Percentiles rank a stretch among this genome's conserved stretches.
These are phyloP conservation scores for Gambusia yucatana DNA, from an alignment of 2,797 vertebrate genomes.

Conservation along the genomic window DNA sequence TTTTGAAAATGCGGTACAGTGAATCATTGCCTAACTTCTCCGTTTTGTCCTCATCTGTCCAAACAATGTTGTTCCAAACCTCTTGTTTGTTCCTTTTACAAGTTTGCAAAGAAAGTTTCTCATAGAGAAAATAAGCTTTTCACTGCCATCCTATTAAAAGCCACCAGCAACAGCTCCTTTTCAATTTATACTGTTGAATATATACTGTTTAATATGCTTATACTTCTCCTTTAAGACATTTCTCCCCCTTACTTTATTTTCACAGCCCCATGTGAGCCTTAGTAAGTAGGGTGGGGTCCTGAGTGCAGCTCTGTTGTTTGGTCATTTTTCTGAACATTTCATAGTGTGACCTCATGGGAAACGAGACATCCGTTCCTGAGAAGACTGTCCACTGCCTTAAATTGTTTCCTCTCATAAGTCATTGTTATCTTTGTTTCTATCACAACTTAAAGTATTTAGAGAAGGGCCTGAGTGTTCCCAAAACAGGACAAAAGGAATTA, in stretches of 20 bases:
- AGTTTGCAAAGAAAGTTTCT: neutral
- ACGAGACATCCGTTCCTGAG: neutral
- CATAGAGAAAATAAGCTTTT: neutral
- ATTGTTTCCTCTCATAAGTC: neutral
- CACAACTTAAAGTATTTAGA: neutral
- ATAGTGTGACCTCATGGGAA: slow-evolving; percentile 2
- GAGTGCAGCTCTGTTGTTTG: neutral
- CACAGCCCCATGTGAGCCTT: neutral
- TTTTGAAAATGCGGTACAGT: neutral
- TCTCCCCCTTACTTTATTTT: neutral
- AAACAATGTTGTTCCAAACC: neutral
- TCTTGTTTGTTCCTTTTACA: neutral
- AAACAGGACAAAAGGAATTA: neutral
- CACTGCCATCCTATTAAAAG: neutral
- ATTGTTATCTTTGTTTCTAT: neutral
- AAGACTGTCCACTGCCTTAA: neutral
- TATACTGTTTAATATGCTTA: neutral
- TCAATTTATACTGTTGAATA: neutral
- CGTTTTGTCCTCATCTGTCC: neutral
- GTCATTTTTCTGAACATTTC: neutral
- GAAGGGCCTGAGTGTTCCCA: neutral
- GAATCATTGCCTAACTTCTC: neutral
- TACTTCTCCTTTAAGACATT: neutral
- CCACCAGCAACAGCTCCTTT: neutral
- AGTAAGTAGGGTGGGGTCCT: neutral